phyloP scores from a whole-genome alignment of 2,888 invertebrate genomes.

The Drosophila hamatofila region DNA sequence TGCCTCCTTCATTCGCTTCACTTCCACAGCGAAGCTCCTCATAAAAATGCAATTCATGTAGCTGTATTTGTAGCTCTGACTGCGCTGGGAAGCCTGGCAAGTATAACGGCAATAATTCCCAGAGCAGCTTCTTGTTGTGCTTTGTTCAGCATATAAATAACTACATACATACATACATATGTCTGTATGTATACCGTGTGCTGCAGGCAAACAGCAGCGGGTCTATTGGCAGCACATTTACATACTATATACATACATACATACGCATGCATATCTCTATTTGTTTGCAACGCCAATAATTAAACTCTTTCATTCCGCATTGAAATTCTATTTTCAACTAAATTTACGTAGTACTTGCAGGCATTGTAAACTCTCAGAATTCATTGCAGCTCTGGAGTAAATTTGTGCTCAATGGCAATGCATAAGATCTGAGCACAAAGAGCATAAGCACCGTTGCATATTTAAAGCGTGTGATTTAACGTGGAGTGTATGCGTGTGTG shows the following conservation, averaged over 20 bases:
- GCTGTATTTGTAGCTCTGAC: slow-evolving; percentile 5
- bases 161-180: too few relatives aligned
- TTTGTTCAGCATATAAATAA: slow-evolving; percentile 9
- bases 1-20: slow-evolving; percentile 15
- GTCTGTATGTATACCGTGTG: background rate
- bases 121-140: slow-evolving; percentile 20
- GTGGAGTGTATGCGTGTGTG: background rate
- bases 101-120: slow-evolving; percentile 31
- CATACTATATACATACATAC: background rate
- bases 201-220: background rate
- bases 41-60: slow-evolving; percentile 45
- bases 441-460: background rate
- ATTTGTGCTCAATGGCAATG: background rate
- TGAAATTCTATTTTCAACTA: background rate
- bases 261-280: background rate
- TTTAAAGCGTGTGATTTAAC: background rate
- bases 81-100: background rate
- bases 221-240: background rate
- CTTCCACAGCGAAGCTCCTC: slow-evolving; percentile 11
- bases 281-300: background rate
- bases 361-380: background rate
- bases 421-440: background rate
- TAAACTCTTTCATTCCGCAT: background rate
- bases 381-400: background rate
- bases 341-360: background rate